Conservation (phyloP, 2,888 invertebrate species). For the Trachelus tabidus region DNA sequence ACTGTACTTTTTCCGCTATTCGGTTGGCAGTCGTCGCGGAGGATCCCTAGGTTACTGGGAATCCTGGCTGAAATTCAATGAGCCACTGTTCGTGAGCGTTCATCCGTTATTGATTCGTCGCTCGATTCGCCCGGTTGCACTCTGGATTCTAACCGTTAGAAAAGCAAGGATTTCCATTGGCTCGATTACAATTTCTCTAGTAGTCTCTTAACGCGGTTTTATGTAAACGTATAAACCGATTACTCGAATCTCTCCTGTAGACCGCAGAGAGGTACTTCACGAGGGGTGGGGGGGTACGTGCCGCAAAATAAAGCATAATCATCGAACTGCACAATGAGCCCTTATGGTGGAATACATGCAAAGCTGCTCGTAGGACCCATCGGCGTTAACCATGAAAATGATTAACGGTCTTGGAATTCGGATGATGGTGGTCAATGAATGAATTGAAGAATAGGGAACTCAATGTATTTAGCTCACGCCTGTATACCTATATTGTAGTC, state of each 20-base stretch:
- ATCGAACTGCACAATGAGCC: background rate
- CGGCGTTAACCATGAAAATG: background rate
- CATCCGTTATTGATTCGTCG: slow-evolving; percentile 26
- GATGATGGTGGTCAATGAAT: background rate
- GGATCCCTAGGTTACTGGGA: background rate
- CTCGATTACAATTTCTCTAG: background rate
- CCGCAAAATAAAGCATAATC: background rate
- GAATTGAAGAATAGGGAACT: background rate
- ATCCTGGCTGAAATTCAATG: background rate
- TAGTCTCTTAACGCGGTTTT: background rate
- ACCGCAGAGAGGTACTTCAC: background rate
- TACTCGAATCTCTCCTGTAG: background rate
- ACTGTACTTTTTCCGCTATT: background rate
- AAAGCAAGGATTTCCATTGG: background rate
- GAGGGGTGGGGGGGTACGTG: background rate
- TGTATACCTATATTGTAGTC: background rate
- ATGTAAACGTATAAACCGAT: background rate
- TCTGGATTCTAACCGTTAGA: slow-evolving; percentile 6
- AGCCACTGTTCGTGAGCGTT: slow-evolving; percentile 19
- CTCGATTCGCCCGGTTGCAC: slow-evolving; percentile 26
- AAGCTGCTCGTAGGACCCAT: background rate
- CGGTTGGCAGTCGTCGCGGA: background rate
- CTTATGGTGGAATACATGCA: background rate
- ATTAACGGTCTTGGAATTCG: background rate
- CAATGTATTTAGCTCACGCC: background rate